Evolutionary conservation across 2,113 vertebrate genomes (phyloP), one percentile per base, ranked within the genome.

Genomic region (Noturus placidus): DNA sequence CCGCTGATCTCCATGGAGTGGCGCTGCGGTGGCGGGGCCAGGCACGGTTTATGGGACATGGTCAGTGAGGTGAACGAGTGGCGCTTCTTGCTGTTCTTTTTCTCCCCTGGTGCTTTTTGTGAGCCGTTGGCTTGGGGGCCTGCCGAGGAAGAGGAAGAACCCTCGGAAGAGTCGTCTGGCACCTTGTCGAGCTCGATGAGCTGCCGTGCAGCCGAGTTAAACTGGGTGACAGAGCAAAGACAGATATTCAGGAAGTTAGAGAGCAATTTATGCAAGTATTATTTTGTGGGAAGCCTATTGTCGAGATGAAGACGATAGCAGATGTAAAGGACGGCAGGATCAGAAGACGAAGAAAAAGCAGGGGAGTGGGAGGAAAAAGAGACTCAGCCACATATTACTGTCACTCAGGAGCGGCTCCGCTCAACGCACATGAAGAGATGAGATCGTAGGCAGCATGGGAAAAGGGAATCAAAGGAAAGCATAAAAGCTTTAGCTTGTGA

Each of bases 1-100:
- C 98, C 97, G 54, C 98, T 99, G 88, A 99, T 99, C 93, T 99
- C 98, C 98, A 99, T 97, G 82, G 98, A 99, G 94, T 99, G 98
- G 57, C 98, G 97, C 91, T 99, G 96, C 30, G 98, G 96, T 89
- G 98, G 98, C 83, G 96, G 94, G 5, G 97, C 97, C 90, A 97
- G 97, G 61, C 96, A 95, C 63, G 97, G 96, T 90, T 99, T 99
- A 95, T 96, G 98, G 86, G 98, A 98, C 97, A 97, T 99, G 83
- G 97, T 99, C 90, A 99, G 97, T 30, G 98, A 99, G 74, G 98
- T 99, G 94, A 99, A 99, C 78, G 98, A 99, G 94, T 99, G 98
- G 0, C 98, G 95, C 92, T 99, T 99, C 96, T 97, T 98, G 95
- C 96, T 98, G 95, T 99, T 99, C 96, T 99, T 99, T 96, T 99